phyloP scores from a whole-genome alignment of 2,888 invertebrate species.

The Trilocha varians region DNA sequence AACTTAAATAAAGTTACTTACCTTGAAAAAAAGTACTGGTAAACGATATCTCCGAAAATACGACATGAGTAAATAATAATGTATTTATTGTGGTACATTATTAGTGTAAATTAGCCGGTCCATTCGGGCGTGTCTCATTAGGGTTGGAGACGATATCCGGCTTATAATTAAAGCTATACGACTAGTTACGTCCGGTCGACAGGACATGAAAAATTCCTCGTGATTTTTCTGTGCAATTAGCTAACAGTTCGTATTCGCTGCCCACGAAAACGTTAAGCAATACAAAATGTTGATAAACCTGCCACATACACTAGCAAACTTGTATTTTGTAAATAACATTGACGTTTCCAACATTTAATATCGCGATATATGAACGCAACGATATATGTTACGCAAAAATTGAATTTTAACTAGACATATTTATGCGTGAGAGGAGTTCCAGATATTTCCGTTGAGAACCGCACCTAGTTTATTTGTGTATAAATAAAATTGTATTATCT shows the following conservation, averaged over 20 bases:
- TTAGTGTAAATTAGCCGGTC: constrained; percentile 19
- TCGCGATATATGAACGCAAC: constrained; percentile 5
- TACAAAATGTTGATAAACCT: constrained; percentile 7
- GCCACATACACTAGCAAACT: constrained; percentile 4
- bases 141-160: constrained; percentile 49
- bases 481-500: constrained; percentile 2
- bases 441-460: constrained; percentile 3
- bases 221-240: constrained; percentile 37
- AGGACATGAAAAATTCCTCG: constrained; percentile 43
- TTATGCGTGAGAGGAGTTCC: constrained; percentile 3
- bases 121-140: constrained; percentile 54
- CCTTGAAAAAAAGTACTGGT: neutral
- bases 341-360: constrained; percentile 9
- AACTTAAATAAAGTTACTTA: too few species aligned
- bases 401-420: constrained; percentile 7
- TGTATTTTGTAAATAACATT: constrained; percentile 29
- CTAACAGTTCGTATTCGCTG: neutral
- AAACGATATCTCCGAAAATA: neutral
- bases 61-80: neutral
- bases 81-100: too few species aligned
- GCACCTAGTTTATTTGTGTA: neutral
- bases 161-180: constrained; percentile 47
- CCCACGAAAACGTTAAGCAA: constrained; percentile 5
- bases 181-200: constrained; percentile 35
- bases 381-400: constrained; percentile 2